A percentile compares a stretch with the other conserved stretches of the same genome.
phyloP scores from a whole-genome alignment of 2,888 invertebrate genomes.

The Laspeyria flexula region DNA sequence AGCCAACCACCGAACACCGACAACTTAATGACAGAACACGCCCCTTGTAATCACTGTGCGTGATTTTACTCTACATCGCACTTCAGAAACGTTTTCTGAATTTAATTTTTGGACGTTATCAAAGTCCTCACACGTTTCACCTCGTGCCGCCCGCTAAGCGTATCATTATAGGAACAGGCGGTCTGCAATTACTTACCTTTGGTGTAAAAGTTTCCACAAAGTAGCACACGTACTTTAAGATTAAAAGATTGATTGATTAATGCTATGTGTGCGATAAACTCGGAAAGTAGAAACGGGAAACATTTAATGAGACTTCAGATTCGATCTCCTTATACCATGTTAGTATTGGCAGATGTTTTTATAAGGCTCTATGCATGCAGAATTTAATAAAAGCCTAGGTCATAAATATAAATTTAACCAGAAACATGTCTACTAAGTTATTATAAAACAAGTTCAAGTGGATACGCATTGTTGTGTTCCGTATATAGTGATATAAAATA shows the following conservation, averaged over 20 bases:
- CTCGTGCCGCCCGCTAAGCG: conserved; percentile 63
- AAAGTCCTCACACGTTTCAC: conserved; percentile 69
- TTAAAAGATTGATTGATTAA: conserved; percentile 62
- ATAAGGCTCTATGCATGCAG: conserved; percentile 12
- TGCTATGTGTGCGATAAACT: conserved; percentile 54
- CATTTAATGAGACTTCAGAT: conserved; percentile 46
- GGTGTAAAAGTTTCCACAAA: conserved; percentile 64
- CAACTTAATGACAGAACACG: conserved; percentile 77
- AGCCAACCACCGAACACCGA: conserved; percentile 54
- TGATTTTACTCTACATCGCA: conserved; percentile 79
- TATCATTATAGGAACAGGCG: conserved; percentile 72
- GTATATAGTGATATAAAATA: too few relatives aligned
- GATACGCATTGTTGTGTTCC: too few relatives aligned
- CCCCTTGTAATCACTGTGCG: conserved; percentile 71
- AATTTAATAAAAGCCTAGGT: conserved; percentile 4
- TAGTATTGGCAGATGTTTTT: conserved; percentile 28
- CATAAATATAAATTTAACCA: neutral
- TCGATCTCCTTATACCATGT: conserved; percentile 28
- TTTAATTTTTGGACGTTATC: conserved; percentile 73
- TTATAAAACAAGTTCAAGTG: too few relatives aligned
- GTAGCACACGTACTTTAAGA: conserved; percentile 51
- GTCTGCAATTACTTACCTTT: conserved; percentile 70
- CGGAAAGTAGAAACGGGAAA: conserved; percentile 37
- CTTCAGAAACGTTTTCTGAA: conserved; percentile 73
- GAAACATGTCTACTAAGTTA: too few relatives aligned